Base-by-base conservation (phyloP, 2,113 vertebrate genomes). In the Aythya baeri region DNA sequence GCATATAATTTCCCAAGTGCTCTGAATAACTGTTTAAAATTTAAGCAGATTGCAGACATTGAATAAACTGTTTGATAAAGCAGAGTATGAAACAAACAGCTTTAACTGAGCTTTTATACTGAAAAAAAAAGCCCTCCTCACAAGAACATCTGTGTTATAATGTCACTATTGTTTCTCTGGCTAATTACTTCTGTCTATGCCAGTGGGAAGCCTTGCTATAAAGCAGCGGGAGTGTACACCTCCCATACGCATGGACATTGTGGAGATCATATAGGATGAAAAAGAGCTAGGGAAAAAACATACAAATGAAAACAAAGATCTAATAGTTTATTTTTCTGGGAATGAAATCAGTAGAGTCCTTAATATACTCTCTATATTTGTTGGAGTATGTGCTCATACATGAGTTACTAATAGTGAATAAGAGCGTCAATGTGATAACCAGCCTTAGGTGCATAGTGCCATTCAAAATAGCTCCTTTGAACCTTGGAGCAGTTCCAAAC, bases 291-390 rank as follows among this genome's bases (percentile, higher is more conserved):
- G n/a, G 11, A 1, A 38, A 34, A 92, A 49, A 38, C 57, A 83
- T 32, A 61, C 58, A 49, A 90, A 86, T 44, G 94, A 86, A 95
- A 96, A 84, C 82, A 93, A 72, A 80, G 70, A 55, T 68, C 70
- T 89, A 36, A 66, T 27, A 65, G 76, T 96, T 95, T 95, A 75
- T 96, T 97, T 97, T 96, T 90, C 82, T 83, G 81, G 82, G 90
- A 91, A 50, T 52, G 26, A 87, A 82, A 81, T 75, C 73, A 80
- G 27, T 58, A 44, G 61, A 91, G 76, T 65, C 58, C 79, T 88
- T 90, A 74, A 75, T 38, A 29, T 9, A 49, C 22, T 68, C 15
- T 67, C 65, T 90, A 31, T 90, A 22, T 78, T 81, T 89, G 70
- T 31, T 86, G 70, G 76, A 54, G 72, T n/a, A 17, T 4, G 38